Conservation (phyloP, 2,888 invertebrate genomes). For the Athalia rosae region DNA sequence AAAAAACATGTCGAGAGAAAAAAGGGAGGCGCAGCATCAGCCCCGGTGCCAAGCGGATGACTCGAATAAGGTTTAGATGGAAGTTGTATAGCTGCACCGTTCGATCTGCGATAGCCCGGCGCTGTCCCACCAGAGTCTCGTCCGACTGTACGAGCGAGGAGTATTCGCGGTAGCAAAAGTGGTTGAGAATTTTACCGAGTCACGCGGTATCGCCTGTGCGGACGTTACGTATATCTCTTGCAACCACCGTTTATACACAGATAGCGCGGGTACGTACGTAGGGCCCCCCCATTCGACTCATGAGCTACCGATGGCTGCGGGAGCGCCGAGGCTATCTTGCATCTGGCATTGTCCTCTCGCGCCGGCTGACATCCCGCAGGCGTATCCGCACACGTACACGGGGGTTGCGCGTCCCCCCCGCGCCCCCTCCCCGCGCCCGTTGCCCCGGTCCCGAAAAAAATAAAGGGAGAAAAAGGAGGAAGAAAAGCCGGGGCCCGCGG, state of each 20-base stretch:
- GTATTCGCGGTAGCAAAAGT: background rate
- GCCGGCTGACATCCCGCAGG: constrained; percentile 65
- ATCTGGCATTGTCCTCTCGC: constrained; percentile 72
- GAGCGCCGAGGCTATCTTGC: constrained; percentile 63
- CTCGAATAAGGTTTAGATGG: constrained; percentile 11
- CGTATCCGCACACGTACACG: constrained; percentile 46
- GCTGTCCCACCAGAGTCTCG: background rate
- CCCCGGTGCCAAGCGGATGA: background rate
- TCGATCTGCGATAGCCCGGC: constrained; percentile 42
- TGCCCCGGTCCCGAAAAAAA: background rate
- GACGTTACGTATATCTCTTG: background rate
- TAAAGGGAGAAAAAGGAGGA: no score
- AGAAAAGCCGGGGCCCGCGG: background rate
- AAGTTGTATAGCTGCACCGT: constrained; percentile 26
- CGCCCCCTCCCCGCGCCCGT: constrained; percentile 44
- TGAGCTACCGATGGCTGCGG: constrained; percentile 39
- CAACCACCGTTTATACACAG: constrained; percentile 33
- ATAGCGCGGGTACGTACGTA: background rate
- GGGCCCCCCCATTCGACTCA: constrained; percentile 14
- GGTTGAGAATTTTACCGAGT: constrained; percentile 15
- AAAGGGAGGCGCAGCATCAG: background rate
- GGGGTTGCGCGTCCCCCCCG: constrained; percentile 44
- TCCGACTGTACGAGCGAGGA: background rate
- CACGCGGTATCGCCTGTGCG: constrained; percentile 16
- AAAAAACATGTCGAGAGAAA: no score